phyloP scores from a whole-genome alignment of 2,888 invertebrate species.

The Holacanthella duospinosa region DNA sequence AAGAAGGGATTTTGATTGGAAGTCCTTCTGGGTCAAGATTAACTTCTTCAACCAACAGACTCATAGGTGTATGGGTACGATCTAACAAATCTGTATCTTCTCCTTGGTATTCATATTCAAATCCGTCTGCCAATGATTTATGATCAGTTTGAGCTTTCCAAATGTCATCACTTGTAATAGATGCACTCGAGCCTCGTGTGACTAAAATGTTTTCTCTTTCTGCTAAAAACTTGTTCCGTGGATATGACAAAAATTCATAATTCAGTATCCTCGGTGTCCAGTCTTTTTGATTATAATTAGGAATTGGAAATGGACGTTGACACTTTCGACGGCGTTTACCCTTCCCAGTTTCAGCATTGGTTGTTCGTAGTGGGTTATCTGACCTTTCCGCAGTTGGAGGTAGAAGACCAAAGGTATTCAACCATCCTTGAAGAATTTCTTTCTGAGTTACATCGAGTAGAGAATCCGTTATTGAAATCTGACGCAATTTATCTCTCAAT shows the following conservation, averaged over 20 bases:
- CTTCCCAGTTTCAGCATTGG: background rate
- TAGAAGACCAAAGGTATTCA: background rate
- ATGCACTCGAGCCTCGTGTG: background rate
- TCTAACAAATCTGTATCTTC: background rate
- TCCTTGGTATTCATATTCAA: background rate
- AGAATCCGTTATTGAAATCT: background rate
- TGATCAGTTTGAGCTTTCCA: background rate
- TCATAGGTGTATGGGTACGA: background rate
- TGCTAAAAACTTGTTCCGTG: background rate
- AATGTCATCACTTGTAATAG: background rate
- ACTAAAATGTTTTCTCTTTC: background rate
- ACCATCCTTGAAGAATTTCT: background rate
- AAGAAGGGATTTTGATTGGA: background rate
- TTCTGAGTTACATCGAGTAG: background rate
- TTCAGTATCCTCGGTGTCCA: background rate
- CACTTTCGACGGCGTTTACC: background rate
- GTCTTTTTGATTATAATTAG: background rate
- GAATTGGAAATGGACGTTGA: background rate
- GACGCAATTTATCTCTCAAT: background rate
- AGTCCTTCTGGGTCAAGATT: background rate
- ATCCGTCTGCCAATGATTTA: background rate
- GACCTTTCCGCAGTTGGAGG: too few relatives aligned
- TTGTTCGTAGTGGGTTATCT: too few relatives aligned
- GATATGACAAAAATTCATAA: background rate
- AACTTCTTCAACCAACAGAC: conserved; percentile 7